Evolutionary conservation across 1,140 invertebrate genomes (phyloP), one percentile per base, ranked within the genome.

Genomic region (Schlechtendalia chinensis): DNA sequence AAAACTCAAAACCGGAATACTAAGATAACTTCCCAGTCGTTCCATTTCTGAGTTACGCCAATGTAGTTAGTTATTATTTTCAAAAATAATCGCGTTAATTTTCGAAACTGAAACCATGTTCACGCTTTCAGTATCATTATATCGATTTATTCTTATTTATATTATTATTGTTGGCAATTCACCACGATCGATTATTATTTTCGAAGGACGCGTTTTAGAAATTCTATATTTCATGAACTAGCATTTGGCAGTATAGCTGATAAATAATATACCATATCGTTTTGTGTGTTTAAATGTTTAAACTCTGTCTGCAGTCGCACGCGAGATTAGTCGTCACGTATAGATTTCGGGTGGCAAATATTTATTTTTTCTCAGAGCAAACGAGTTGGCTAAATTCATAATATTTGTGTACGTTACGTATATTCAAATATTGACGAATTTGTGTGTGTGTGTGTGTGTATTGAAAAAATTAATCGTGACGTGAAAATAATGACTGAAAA

Each of bases 171-270:
- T 45, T n/a, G 11, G 5, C 50, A 69, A 50, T 50, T 69, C 22
- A 53, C 24, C 50, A 29, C 50, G 24, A 54, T 29, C 50, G 29
- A 72, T 72, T 54, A 54, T 29, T 72, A n/a, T 50, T 29, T 72
- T 39, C 10, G 67, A 71, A 71, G 67, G 67, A 53, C 67, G 67
- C 4, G 17, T 27, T 53, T 71, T 71, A 53, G 67, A 71, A 69
- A 71, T 71, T 71, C 24, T 27, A 71, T 53, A 71, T 29, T 29
- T 53, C 19, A 29, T 6, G 5, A 71, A 11, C 2, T 71, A 4
- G 47, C 8, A 53, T 53, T 71, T 71, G 65, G 45, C 45, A 53
- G 45, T 39, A 39, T 8, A 39, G 8, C 45, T n/a, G n/a, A 69
- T 24, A 45, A 17, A 32, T 71, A 54, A 29, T 72, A 54, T 69